Percentiles rank a stretch among this genome's conserved stretches.
phyloP scores from a whole-genome alignment of 2,888 invertebrate species.

The Embidobia sp. region DNA sequence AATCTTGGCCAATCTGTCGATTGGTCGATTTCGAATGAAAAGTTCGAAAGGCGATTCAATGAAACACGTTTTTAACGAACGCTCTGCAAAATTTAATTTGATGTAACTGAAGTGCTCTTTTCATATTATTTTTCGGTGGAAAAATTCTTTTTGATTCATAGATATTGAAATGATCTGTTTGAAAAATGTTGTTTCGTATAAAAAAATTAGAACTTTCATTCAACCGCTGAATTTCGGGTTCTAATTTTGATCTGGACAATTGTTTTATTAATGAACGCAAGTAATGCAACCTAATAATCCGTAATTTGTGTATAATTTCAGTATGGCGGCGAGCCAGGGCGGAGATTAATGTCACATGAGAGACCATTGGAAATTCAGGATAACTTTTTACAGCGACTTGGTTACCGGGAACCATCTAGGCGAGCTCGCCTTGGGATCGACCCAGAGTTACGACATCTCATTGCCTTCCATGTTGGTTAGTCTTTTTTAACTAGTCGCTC shows the following conservation, averaged over 20 bases:
- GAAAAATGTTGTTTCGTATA: too few species aligned
- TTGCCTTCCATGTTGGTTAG: conserved; percentile 84
- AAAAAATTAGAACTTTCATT: too few species aligned
- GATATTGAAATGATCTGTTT: too few species aligned
- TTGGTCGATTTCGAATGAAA: too few species aligned
- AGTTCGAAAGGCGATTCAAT: too few species aligned
- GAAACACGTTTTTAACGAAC: too few species aligned
- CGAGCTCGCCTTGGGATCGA: conserved; percentile 86
- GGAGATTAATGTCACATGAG: conserved; percentile 83
- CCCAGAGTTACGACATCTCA: conserved; percentile 85
- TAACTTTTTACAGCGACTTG: conserved; percentile 84
- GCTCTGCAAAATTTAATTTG: too few species aligned
- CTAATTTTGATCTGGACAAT: too few species aligned
- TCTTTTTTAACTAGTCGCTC: conserved; percentile 56
- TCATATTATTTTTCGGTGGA: too few species aligned
- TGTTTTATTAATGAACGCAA: neutral
- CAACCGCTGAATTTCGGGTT: neutral
- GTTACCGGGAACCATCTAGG: conserved; percentile 84
- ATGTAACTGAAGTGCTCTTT: too few species aligned
- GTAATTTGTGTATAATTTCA: conserved; percentile 65
- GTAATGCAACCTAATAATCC: conserved; percentile 15
- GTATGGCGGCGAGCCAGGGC: conserved; percentile 83
- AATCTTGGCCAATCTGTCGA: too few species aligned
- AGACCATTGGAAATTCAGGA: conserved; percentile 85
- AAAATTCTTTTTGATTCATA: too few species aligned